Evolutionary conservation across 2,888 invertebrate genomes (phyloP).

Genomic region (Ctena decussata): DNA sequence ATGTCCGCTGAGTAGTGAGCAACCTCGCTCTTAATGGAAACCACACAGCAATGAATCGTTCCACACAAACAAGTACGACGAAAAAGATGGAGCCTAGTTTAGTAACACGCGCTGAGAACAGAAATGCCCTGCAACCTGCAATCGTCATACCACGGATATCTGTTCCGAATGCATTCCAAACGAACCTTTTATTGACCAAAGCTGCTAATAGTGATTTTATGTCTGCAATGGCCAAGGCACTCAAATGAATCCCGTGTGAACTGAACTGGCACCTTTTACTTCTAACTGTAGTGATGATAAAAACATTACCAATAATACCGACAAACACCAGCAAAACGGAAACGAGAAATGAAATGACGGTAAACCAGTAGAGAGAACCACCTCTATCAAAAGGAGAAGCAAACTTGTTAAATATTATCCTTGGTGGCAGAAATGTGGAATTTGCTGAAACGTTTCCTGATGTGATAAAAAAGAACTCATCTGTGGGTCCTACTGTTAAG

Average conservation of each 20-base stretch:
- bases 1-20: not conserved
- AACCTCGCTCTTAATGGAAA: not conserved
- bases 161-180: not conserved
- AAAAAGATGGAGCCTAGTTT: not conserved
- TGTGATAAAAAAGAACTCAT: too few species aligned
- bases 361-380: not conserved
- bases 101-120: not conserved
- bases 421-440: too few species aligned
- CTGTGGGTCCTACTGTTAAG: too few species aligned
- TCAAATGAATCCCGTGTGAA: not conserved
- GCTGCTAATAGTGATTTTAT: not conserved
- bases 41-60: not conserved
- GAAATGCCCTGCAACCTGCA: not conserved
- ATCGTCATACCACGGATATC: not conserved
- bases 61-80: not conserved
- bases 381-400: not conserved
- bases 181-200: not conserved
- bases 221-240: not conserved
- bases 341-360: not conserved
- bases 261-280: not conserved
- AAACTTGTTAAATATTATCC: too few species aligned
- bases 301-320: not conserved
- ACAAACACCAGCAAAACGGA: not conserved
- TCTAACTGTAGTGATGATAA: not conserved
- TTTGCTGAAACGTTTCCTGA: too few species aligned